Percentiles rank a stretch among this genome's conserved stretches.
phyloP scores from a whole-genome alignment of 1,140 invertebrate genomes.

The Lepidurus apus region DNA sequence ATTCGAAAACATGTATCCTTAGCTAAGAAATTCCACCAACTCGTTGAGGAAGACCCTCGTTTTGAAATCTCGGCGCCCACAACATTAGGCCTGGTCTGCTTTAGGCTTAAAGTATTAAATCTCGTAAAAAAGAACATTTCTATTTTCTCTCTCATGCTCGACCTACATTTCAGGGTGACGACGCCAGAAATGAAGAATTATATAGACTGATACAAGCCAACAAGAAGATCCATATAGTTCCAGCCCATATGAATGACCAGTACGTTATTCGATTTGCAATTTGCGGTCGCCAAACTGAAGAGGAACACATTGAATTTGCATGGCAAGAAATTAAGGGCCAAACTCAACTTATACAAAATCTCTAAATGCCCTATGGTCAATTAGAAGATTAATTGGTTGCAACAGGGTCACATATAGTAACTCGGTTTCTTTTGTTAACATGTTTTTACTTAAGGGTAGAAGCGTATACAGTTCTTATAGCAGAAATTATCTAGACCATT shows the following conservation, averaged over 20 bases:
- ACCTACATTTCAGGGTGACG: conserved; percentile 55
- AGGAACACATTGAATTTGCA: conserved; percentile 73
- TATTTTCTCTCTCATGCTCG: background rate
- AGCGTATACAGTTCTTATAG: too few relatives aligned
- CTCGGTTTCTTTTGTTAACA: too few relatives aligned
- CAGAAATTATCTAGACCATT: too few relatives aligned
- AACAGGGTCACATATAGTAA: too few relatives aligned
- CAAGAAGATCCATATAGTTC: conserved; percentile 89
- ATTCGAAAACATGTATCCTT: conserved; percentile 73
- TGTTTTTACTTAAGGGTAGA: too few relatives aligned
- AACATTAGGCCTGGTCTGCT: conserved; percentile 86
- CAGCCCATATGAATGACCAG: conserved; percentile 74
- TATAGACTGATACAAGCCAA: conserved; percentile 82
- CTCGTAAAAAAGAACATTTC: too few relatives aligned
- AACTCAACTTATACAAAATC: conserved; percentile 38
- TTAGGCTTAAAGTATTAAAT: conserved; percentile 82
- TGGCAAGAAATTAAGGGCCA: conserved; percentile 68
- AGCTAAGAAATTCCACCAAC: conserved; percentile 74
- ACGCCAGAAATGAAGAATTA: conserved; percentile 75
- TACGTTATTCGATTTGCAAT: conserved; percentile 88
- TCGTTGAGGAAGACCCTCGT: conserved; percentile 59
- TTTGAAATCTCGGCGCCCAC: conserved; percentile 87
- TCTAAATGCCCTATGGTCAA: background rate
- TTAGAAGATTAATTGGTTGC: background rate
- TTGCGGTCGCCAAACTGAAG: conserved; percentile 76